These are phyloP conservation scores for Koerneria pararmatus DNA, from an alignment of 2,888 invertebrate species.

Conservation along the genomic window DNA sequence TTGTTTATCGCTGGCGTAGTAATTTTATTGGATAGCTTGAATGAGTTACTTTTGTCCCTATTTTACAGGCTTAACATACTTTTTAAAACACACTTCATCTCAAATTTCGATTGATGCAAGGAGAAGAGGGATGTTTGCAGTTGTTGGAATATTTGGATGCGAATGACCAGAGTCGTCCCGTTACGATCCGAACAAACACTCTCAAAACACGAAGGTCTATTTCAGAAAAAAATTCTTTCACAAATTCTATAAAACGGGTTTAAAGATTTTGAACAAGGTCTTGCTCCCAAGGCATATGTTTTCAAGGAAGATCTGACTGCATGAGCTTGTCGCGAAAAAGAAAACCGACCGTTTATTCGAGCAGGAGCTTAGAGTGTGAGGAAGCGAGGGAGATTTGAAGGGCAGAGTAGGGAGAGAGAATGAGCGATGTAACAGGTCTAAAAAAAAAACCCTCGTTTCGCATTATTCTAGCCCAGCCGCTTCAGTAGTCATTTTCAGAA, in stretches of 20 bases:
- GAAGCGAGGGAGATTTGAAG: no score
- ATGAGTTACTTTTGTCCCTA: neutral
- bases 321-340: neutral
- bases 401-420: no score
- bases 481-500: no score
- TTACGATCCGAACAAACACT: conserved; percentile 91
- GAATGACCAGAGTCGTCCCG: conserved; percentile 86
- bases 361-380: no score
- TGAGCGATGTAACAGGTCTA: no score
- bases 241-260: neutral
- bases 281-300: neutral
- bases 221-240: neutral
- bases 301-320: neutral
- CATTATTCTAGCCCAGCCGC: no score
- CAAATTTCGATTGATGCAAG: neutral
- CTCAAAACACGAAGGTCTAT: conserved; percentile 71
- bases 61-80: neutral
- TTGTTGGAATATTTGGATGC: conserved; percentile 90
- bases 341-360: no score
- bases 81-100: neutral
- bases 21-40: neutral
- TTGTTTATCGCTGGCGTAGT: neutral
- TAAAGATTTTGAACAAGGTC: neutral
- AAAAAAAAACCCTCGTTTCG: no score
- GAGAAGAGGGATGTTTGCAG: conserved; percentile 45